Evolutionary conservation across 2,113 vertebrate species (phyloP).

Genomic region (Centrocercus urophasianus): DNA sequence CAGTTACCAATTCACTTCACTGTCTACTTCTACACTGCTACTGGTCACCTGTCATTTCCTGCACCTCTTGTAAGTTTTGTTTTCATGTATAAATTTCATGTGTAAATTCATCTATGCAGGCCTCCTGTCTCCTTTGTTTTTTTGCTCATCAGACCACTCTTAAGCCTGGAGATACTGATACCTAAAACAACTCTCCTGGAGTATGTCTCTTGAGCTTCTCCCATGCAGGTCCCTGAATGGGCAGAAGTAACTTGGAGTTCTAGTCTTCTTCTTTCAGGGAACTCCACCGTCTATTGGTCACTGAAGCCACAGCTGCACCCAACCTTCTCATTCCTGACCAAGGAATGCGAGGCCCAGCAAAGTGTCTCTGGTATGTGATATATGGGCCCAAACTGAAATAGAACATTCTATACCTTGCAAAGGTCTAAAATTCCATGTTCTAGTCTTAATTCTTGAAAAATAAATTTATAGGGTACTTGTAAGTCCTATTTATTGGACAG

Average conservation of each 20-base stretch:
- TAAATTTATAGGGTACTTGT: not conserved
- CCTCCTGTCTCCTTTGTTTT: not conserved
- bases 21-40: not conserved
- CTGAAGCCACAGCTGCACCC: not conserved
- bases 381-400: not conserved
- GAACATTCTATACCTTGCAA: rapidly evolving
- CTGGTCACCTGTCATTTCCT: not conserved
- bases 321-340: not conserved
- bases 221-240: not conserved
- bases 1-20: not conserved
- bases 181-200: not conserved
- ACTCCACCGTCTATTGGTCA: not conserved
- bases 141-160: not conserved
- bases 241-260: not conserved
- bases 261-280: not conserved
- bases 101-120: not conserved
- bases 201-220: not conserved
- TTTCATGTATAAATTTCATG: not conserved
- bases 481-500: not conserved
- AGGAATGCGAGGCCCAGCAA: not conserved
- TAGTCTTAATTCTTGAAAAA: not conserved
- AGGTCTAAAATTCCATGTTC: not conserved
- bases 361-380: not conserved
- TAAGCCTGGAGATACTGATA: not conserved
- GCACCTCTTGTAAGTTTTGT: not conserved